These are phyloP conservation scores for Ageneiosus marmoratus DNA, from an alignment of 2,113 vertebrate genomes.

Conservation along the genomic window DNA sequence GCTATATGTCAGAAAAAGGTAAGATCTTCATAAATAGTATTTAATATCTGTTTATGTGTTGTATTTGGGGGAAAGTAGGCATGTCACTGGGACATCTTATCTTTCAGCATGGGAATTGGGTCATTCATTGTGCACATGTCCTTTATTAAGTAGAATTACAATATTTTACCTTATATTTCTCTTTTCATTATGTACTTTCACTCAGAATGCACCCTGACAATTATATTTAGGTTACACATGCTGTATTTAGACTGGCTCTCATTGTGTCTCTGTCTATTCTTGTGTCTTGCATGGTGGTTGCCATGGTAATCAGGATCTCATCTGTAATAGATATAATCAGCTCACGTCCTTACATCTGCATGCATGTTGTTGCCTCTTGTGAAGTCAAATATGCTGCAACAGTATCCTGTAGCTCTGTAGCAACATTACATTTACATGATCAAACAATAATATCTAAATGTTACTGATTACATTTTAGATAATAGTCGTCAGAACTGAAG, in stretches of 20 bases:
- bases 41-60: slow-evolving; percentile 52
- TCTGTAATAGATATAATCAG: slow-evolving; percentile 34
- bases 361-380: slow-evolving; percentile 5
- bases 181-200: neutral
- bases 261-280: neutral
- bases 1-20: slow-evolving; percentile 99
- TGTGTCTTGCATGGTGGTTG: slow-evolving; percentile 30
- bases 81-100: slow-evolving; percentile 1
- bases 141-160: neutral
- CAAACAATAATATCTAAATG: neutral
- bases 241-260: neutral
- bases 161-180: neutral
- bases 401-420: neutral
- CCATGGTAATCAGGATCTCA: slow-evolving; percentile 22
- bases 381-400: neutral
- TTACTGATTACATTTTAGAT: neutral
- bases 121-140: neutral
- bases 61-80: slow-evolving; percentile 62
- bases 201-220: neutral
- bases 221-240: slow-evolving; percentile 1
- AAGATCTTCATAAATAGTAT: slow-evolving; percentile 70
- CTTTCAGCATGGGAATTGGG: neutral
- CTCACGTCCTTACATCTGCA: slow-evolving; percentile 2
- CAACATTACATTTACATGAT: neutral
- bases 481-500: too few species aligned